These are phyloP conservation scores for Coenonympha glycerion DNA, from an alignment of 2,888 invertebrate species.

Conservation along the genomic window DNA sequence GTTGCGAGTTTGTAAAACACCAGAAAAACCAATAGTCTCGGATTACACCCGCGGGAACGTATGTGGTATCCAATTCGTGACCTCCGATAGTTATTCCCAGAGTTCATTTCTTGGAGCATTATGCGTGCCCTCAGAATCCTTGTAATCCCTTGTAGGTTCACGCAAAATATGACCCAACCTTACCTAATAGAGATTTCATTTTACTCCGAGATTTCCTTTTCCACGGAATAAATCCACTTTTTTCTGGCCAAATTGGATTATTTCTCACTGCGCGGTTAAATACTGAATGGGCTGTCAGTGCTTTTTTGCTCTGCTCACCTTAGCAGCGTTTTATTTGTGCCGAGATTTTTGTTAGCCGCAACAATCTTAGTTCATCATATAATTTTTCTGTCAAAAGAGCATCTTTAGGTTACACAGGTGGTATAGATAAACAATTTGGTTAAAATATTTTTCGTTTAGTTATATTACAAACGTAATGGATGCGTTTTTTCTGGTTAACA, in stretches of 20 bases:
- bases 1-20: slow-evolving; percentile 16
- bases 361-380: no score
- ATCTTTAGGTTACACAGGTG: no score
- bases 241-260: slow-evolving; percentile 30
- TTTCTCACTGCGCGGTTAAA: slow-evolving; percentile 30
- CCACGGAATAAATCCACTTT: slow-evolving; percentile 29
- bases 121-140: slow-evolving; percentile 29
- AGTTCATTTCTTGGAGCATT: slow-evolving; percentile 27
- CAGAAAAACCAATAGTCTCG: slow-evolving; percentile 17
- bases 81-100: slow-evolving; percentile 26
- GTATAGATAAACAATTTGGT: no score
- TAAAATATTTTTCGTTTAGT: no score
- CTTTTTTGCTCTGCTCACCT: slow-evolving; percentile 23
- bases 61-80: slow-evolving; percentile 26
- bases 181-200: slow-evolving; percentile 28
- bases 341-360: slow-evolving; percentile 25
- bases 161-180: slow-evolving; percentile 30
- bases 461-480: no score
- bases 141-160: slow-evolving; percentile 30
- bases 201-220: slow-evolving; percentile 26
- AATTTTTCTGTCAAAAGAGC: no score
- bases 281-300: slow-evolving; percentile 29
- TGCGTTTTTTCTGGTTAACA: no score
- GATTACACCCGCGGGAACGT: slow-evolving; percentile 25
- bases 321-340: slow-evolving; percentile 28